Percentiles rank a stretch among this genome's conserved stretches.
Conservation (phyloP, 2,113 vertebrate species). For the Dipodomys stephensi region DNA sequence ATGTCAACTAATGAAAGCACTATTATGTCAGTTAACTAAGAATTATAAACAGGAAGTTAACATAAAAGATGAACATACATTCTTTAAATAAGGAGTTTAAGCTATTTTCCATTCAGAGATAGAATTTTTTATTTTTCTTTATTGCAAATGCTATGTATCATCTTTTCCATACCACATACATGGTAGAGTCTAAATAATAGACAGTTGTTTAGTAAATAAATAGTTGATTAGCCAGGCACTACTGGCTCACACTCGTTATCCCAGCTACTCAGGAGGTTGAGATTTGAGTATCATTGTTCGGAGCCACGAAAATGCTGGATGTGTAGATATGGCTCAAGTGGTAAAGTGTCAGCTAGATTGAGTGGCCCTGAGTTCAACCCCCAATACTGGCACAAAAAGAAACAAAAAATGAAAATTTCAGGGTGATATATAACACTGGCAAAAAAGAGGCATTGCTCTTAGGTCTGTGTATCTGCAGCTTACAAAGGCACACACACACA, state of each 20-base stretch:
- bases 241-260: too few relatives aligned
- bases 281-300: too few relatives aligned
- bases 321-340: too few relatives aligned
- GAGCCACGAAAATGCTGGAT: too few relatives aligned
- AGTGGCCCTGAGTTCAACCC: too few relatives aligned
- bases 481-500: background rate
- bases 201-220: background rate
- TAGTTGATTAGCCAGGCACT: too few relatives aligned
- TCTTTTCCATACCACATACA: background rate
- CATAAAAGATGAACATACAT: conserved; percentile 29
- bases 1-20: conserved; percentile 46
- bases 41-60: conserved; percentile 60
- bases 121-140: conserved; percentile 25
- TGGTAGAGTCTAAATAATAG: background rate
- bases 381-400: background rate
- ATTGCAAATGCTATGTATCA: background rate
- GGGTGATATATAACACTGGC: background rate
- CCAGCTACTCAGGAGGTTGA: too few relatives aligned
- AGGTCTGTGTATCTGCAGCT: background rate
- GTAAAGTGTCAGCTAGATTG: background rate
- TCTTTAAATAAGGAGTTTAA: conserved; percentile 47
- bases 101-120: conserved; percentile 19
- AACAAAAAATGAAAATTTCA: conserved; percentile 23
- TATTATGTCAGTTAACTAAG: background rate
- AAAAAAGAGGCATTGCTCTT: background rate